A percentile compares a stretch with the other conserved stretches of the same genome.
phyloP scores from a whole-genome alignment of 2,113 vertebrate genomes.

The Myrmophylax atrothorax region DNA sequence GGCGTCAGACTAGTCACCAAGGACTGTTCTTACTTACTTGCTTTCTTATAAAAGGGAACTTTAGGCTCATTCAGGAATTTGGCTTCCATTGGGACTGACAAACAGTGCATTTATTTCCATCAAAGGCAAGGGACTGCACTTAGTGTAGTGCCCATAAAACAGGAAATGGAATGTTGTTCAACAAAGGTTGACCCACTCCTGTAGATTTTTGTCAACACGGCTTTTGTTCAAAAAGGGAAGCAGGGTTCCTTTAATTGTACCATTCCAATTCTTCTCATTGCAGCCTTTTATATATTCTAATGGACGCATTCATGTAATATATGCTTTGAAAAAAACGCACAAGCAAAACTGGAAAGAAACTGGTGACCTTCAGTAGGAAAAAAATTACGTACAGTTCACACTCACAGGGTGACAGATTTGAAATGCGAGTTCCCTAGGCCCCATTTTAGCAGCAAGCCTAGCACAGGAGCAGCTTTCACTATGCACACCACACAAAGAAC shows the following conservation, averaged over 20 bases:
- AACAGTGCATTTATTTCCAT: neutral
- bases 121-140: slow-evolving; percentile 3
- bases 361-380: neutral
- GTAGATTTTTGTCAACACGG: neutral
- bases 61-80: slow-evolving; percentile 15
- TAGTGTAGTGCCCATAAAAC: neutral
- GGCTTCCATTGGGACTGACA: slow-evolving; percentile 1
- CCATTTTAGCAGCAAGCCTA: neutral
- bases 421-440: neutral
- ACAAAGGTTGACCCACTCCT: neutral
- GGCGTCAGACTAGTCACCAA: neutral
- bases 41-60: slow-evolving; percentile 39
- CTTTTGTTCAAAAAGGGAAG: slow-evolving; percentile 31
- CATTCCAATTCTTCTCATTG: neutral
- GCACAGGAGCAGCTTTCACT: neutral
- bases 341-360: neutral
- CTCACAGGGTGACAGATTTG: neutral
- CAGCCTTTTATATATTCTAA: neutral
- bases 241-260: slow-evolving; percentile 34
- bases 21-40: slow-evolving; percentile 18
- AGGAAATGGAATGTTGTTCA: slow-evolving; percentile 37
- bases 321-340: neutral
- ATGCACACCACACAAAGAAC: accelerated
- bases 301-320: neutral
- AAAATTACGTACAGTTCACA: neutral